Conservation (phyloP, 2,888 invertebrate species). For the Campopleginae sp. region DNA sequence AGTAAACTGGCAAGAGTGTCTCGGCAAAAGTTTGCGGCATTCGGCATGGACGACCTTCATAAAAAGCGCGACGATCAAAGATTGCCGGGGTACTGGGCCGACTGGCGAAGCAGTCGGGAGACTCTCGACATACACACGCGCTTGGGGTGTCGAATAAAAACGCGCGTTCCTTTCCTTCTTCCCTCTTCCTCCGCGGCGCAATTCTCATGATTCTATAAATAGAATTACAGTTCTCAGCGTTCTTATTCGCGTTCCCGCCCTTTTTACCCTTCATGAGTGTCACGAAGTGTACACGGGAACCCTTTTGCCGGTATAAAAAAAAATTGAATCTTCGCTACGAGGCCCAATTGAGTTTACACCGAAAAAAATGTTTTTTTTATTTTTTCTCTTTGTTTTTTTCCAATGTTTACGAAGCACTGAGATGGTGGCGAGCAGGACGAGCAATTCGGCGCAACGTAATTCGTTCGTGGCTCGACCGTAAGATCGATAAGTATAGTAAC, state of each 20-base stretch:
- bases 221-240: slow-evolving; percentile 64
- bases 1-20: slow-evolving; percentile 57
- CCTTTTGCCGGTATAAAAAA: not conserved
- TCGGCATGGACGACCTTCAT: slow-evolving; percentile 77
- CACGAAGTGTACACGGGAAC: not conserved
- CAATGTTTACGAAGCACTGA: not conserved
- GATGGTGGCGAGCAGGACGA: not conserved
- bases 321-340: not conserved
- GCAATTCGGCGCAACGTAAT: not conserved
- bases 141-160: slow-evolving; percentile 66
- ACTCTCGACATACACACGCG: slow-evolving; percentile 56
- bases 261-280: slow-evolving; percentile 29
- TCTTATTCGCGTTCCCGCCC: slow-evolving; percentile 47
- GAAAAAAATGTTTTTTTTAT: not conserved
- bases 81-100: slow-evolving; percentile 72
- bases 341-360: slow-evolving; percentile 34
- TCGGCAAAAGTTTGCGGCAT: slow-evolving; percentile 51
- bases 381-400: not conserved
- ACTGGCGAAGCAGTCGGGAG: slow-evolving; percentile 34
- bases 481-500: not conserved
- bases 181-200: slow-evolving; percentile 49
- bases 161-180: slow-evolving; percentile 59
- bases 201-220: slow-evolving; percentile 67
- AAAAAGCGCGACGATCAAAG: slow-evolving; percentile 79
- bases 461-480: not conserved